Evolutionary conservation across 2,113 vertebrate genomes (phyloP).

Genomic region (Arvicanthis niloticus): DNA sequence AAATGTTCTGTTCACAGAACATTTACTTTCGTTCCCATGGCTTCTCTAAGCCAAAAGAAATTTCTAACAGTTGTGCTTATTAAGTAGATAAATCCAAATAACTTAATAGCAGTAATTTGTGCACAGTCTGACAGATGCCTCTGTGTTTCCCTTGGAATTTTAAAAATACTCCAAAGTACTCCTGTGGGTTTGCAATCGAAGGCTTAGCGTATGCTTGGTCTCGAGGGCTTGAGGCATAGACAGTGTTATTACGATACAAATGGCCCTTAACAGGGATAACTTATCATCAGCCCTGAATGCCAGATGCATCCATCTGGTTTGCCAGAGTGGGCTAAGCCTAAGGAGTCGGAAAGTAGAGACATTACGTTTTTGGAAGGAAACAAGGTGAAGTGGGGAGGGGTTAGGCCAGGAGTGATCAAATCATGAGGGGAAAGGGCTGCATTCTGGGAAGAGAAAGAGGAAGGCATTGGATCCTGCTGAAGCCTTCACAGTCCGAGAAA

Average conservation of each 20-base stretch:
- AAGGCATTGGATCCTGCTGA: no score
- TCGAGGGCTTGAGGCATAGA: background rate
- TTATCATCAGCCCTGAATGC: background rate
- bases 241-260: slow-evolving; percentile 23
- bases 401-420: background rate
- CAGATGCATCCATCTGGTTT: slow-evolving; percentile 4
- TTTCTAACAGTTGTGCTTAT: slow-evolving; percentile 41
- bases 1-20: slow-evolving; percentile 30
- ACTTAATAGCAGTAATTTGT: slow-evolving; percentile 47
- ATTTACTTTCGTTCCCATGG: background rate
- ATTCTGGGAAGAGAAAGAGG: background rate
- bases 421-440: background rate
- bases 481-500: background rate
- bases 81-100: slow-evolving; percentile 49
- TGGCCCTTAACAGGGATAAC: slow-evolving; percentile 2
- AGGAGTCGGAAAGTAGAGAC: background rate
- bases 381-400: background rate
- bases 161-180: background rate
- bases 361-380: background rate
- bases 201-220: background rate
- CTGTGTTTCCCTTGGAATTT: slow-evolving; percentile 37
- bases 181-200: slow-evolving; percentile 12
- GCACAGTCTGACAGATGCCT: slow-evolving; percentile 34
- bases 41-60: background rate
- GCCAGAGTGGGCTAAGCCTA: background rate